Evolutionary conservation across 2,888 invertebrate species (phyloP), one percentile per base, ranked within the genome.

Genomic region (Andricus quercusramuli): DNA sequence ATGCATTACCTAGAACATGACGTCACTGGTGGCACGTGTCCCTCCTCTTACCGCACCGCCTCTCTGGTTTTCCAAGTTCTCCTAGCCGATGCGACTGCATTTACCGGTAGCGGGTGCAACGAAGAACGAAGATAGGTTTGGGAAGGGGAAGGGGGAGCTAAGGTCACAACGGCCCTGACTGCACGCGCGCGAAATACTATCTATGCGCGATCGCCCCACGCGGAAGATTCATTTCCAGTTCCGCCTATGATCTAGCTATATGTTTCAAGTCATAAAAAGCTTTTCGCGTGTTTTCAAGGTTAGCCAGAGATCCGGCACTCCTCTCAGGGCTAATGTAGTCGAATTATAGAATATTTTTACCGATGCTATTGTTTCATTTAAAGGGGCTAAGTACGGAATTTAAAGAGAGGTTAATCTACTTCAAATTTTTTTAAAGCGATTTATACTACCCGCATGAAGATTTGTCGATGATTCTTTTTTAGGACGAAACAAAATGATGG

Each of bases 91-190:
- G 85, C 84, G 82, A 85, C 84, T 76, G 80, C 83, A 77, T 70
- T 65, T 70, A 78, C 65, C 67, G 80, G 56, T 74, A 84, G 80
- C 83, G 80, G 79, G 84, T 85, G 84, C 83, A 83, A 81, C 80
- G 80, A 80, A 77, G 80, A 77, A 80, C 83, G 82, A 89, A 90
- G 88, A 78, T 79, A 82, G 80, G 83, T 79, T 78, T 79, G 78
- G 81, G 80, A 78, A 80, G 68, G 82, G 77, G 81, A 41, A 78
- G 93, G 93, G 93, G 93, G 93, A 93, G 93, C 91, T 94, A 94
- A 94, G 94, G 94, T 94, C 94, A 94, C 93, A 93, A 94, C 94
- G 94, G 94, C 94, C 94, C 94, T 93, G 93, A 93, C 91, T 93
- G 92, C 93, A 93, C 93, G 93, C 92, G 93, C 93, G 93, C 89